Percentiles rank a stretch among this genome's conserved stretches.
Conservation (phyloP, 2,113 vertebrate genomes). For the Phoenicopterus ruber region DNA sequence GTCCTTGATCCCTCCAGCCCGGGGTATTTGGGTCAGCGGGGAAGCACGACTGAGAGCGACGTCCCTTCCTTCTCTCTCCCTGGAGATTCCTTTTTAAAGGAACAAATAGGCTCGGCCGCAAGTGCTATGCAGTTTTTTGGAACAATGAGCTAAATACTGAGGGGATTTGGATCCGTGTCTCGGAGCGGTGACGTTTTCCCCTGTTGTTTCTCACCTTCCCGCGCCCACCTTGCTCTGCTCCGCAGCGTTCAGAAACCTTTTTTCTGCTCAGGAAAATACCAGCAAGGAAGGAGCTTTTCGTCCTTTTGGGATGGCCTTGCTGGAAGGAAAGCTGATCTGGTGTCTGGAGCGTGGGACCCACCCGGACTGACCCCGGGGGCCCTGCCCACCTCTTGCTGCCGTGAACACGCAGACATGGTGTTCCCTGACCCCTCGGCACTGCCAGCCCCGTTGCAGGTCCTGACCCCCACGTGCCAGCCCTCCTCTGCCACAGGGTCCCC, state of each 20-base stretch:
- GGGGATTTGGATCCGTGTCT: background rate
- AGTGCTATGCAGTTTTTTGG: background rate
- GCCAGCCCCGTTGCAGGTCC: background rate
- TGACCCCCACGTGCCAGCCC: accelerated
- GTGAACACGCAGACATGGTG: accelerated
- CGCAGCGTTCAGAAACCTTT: background rate
- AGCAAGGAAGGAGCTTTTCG: background rate
- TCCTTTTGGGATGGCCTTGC: background rate
- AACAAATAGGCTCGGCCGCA: slow-evolving; percentile 17
- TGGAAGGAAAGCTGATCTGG: background rate
- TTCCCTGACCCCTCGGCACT: background rate
- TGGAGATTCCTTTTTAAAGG: slow-evolving; percentile 22
- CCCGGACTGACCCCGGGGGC: no score
- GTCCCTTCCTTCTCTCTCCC: slow-evolving; percentile 46
- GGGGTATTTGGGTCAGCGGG: slow-evolving; percentile 58
- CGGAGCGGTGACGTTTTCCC: background rate
- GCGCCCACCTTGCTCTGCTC: background rate
- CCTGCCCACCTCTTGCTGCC: background rate
- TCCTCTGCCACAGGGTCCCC: background rate
- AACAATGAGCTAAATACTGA: background rate
- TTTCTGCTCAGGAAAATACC: background rate
- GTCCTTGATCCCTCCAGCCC: slow-evolving; percentile 39
- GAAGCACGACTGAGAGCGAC: slow-evolving; percentile 20
- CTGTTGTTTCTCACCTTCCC: slow-evolving; percentile 9
- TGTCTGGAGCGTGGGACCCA: accelerated